Evolutionary conservation across 1,140 invertebrate genomes (phyloP).

Genomic region (Lepidurus arcticus): DNA sequence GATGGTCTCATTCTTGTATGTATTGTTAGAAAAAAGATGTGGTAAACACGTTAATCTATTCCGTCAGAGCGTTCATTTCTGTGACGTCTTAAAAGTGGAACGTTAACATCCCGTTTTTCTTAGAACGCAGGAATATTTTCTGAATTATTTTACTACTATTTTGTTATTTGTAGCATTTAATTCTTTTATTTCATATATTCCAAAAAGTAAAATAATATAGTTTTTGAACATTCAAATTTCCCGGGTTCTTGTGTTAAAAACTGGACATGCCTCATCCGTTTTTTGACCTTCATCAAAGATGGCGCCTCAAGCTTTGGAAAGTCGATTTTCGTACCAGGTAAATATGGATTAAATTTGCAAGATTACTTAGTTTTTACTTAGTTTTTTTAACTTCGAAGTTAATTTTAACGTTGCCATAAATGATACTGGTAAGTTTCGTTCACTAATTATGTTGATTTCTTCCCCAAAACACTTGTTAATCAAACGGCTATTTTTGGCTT

Average conservation of each 20-base stretch:
- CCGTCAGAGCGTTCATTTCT: not conserved
- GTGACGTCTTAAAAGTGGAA: too few relatives aligned
- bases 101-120: too few relatives aligned
- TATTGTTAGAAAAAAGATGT: too few relatives aligned
- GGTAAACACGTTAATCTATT: not conserved
- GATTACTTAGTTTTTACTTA: not conserved
- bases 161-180: too few relatives aligned
- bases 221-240: not conserved
- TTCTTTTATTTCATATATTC: too few relatives aligned
- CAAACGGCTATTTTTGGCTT: slow-evolving; percentile 1
- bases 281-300: slow-evolving; percentile 6
- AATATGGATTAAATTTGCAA: not conserved
- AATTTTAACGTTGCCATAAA: not conserved
- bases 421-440: not conserved
- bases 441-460: not conserved
- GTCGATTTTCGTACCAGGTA: slow-evolving; percentile 4
- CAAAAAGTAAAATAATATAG: too few relatives aligned
- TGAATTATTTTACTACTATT: too few relatives aligned
- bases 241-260: not conserved
- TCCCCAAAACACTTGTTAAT: not conserved
- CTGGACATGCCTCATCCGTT: not conserved
- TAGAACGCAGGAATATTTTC: too few relatives aligned
- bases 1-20: too few relatives aligned
- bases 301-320: not conserved
- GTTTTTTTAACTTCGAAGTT: not conserved